Base-by-base conservation (phyloP, 1,140 invertebrate species). In the Lepeophtheirus salmonis region DNA sequence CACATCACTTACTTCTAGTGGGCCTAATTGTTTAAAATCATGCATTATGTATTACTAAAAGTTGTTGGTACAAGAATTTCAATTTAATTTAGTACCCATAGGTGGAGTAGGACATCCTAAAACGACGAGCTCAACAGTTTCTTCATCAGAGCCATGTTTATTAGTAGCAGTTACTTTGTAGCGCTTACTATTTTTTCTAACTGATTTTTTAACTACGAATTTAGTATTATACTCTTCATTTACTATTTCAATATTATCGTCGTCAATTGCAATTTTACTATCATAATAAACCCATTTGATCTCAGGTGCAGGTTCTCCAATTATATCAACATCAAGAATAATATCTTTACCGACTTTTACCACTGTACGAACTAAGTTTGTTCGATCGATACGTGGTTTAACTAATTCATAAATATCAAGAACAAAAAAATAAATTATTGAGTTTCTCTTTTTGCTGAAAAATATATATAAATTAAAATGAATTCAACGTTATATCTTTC, bases 341-440 rank as follows among this genome's bases (percentile, higher is more conserved):
- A 97, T 83, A 1, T 81, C 77, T 70, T 97, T 94, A 21, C 92
- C 91, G 62, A 87, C 86, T 65, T 87, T 81, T 0, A 92, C 84
- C 1, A 83, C 81, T 57, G 95, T 79, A 25, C 88, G 83, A 73
- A 94, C 90, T 61, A 97, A 74, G 69, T 92, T 90, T 0, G 89
- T 91, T 65, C 89, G 79, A 70, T 95, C 89, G 69, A 97, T 95
- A 69, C 87, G 84, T n/a, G 91, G 91, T 74, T 94, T 92, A 70
- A 94, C 86, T 89, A 67, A 57, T n/a, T n/a, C n/a, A n/a, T n/a
- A n/a, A n/a, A n/a, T n/a, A n/a, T n/a, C n/a, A n/a, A n/a, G n/a
- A n/a, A n/a, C n/a, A n/a, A n/a, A n/a, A n/a, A n/a, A n/a, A n/a
- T n/a, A n/a, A n/a, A n/a, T n/a, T n/a, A n/a, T n/a, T n/a, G n/a